Conservation (phyloP, 53 echinoderm and acorn worm species). For the Stichopus horrens region DNA sequence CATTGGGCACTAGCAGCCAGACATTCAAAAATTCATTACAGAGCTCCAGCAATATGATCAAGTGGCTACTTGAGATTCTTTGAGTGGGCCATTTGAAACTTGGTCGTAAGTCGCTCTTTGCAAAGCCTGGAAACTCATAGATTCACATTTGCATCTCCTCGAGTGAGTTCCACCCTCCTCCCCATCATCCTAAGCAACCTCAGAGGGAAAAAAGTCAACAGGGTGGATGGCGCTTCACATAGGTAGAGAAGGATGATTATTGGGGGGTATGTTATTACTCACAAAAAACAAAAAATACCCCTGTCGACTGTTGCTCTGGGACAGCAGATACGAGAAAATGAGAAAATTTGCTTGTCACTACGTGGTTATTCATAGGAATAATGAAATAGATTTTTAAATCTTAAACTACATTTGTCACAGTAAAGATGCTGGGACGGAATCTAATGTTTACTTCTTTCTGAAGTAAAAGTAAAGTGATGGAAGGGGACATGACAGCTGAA, state of each 20-base stretch:
- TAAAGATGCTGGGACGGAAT: background rate
- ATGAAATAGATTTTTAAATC: background rate
- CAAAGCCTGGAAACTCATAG: constrained; percentile 5
- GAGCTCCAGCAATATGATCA: constrained; percentile 39
- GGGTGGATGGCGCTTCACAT: background rate
- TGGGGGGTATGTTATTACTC: background rate
- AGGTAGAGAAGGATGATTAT: background rate
- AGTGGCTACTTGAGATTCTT: constrained; percentile 37
- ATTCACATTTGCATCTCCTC: constrained; percentile 34
- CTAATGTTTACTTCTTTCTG: background rate
- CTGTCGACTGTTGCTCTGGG: background rate
- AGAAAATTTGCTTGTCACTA: background rate
- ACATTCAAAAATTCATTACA: constrained; percentile 45
- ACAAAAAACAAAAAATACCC: background rate
- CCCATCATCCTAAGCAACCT: constrained; percentile 22
- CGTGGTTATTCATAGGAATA: background rate
- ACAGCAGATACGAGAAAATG: background rate
- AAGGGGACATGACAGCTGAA: too few species aligned
- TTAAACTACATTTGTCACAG: background rate
- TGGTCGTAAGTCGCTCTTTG: constrained; percentile 31
- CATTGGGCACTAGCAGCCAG: constrained; percentile 11
- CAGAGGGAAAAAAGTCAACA: constrained; percentile 6
- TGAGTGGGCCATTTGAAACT: constrained; percentile 44
- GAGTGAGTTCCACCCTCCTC: background rate
- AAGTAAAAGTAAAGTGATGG: too few species aligned